Evolutionary conservation across 2,888 invertebrate genomes (phyloP), one percentile per base, ranked within the genome.

Genomic region (Agrenia bidenticulata): DNA sequence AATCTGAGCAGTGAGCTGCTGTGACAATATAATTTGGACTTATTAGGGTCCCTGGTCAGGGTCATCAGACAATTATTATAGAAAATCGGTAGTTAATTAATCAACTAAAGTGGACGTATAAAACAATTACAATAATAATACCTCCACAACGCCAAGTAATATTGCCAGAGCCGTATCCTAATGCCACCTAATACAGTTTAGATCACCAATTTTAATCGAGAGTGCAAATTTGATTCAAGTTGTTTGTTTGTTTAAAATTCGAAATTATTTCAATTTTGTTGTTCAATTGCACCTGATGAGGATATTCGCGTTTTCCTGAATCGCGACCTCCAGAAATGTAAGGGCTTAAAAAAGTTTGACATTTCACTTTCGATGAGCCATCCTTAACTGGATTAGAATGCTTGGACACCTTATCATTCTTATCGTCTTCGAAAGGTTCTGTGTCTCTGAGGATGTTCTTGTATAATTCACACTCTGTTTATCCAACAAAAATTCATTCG

Each of bases 121-220:
- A n/a, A n/a, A n/a, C n/a, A n/a, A n/a, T n/a, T n/a, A n/a, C n/a
- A n/a, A n/a, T n/a, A n/a, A n/a, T n/a, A n/a, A n/a, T n/a, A 7
- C 73, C 73, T 2, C 73, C 73, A 53, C 73, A 73, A 19, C 32
- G 39, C 72, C 72, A 73, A 4, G 51, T 39, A 1, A 58, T 45
- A 1, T 57, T 63, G 7, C 11, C 41, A 7, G 27, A 13, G 1
- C 61, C 66, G 45, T 66, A 69, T 15, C 72, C 71, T 26, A 72
- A 39, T 27, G 67, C 70, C 7, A 64, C 71, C 69, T 71, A 9
- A 49, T 15, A 26, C 13, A 32, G 39, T 49, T 61, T 37, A 4
- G 24, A 23, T 23, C 9, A 45, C 19, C n/a, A n/a, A n/a, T n/a
- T n/a, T 49, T 60, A 5, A 50, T 56, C 1, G 49, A 57, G 41